Conservation (phyloP, 2,113 vertebrate genomes). For the Microcebus ravelobensis region DNA sequence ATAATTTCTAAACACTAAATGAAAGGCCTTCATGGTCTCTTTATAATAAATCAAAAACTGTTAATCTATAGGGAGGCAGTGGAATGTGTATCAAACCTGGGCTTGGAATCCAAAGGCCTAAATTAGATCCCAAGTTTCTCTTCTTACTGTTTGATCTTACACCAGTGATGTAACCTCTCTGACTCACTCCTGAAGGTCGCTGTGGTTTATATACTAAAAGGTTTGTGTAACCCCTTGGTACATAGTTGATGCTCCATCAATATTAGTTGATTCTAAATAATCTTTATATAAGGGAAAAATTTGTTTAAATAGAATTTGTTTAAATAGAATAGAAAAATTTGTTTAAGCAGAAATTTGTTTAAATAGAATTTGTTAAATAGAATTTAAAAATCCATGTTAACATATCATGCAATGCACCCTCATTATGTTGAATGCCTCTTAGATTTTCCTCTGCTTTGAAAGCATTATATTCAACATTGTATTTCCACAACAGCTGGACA, state of each 20-base stretch:
- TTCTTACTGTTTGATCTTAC: background rate
- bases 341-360: background rate
- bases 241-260: background rate
- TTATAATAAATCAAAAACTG: background rate
- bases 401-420: rapidly evolving
- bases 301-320: background rate
- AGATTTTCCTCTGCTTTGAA: background rate
- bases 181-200: background rate
- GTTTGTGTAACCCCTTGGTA: background rate
- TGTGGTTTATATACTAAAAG: background rate
- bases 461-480: background rate
- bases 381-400: background rate
- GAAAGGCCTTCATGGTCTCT: background rate
- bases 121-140: background rate
- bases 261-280: background rate
- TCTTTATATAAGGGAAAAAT: background rate
- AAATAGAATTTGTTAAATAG: no score
- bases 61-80: background rate
- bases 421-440: background rate
- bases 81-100: background rate
- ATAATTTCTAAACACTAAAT: background rate
- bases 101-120: background rate
- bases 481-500: constrained; percentile 27
- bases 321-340: background rate
- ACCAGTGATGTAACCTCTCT: background rate